phyloP scores from a whole-genome alignment of 2,797 vertebrate species.

The Diglossa cyanea region DNA sequence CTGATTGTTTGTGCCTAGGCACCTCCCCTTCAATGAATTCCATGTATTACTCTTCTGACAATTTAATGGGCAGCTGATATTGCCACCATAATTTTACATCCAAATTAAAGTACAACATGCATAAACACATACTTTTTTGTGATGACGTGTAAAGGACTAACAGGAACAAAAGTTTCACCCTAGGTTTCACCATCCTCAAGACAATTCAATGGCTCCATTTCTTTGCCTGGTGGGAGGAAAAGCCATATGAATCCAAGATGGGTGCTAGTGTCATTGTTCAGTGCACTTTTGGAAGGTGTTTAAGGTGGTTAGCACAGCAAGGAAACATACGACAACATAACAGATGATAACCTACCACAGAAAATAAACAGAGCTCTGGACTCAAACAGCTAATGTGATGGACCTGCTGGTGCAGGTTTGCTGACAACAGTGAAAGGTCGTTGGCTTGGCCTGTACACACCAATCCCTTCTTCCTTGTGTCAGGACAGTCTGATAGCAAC shows the following conservation, averaged over 20 bases:
- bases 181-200: neutral
- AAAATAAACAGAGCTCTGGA: neutral
- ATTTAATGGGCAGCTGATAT: neutral
- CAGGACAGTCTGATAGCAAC: neutral
- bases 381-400: neutral
- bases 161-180: neutral
- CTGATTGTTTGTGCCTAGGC: neutral
- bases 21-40: neutral
- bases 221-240: neutral
- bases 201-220: neutral
- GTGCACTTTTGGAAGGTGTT: neutral
- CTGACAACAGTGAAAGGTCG: neutral
- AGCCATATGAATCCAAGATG: accelerated
- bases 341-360: neutral
- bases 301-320: neutral
- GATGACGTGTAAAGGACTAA: neutral
- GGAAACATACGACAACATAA: neutral
- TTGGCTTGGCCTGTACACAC: neutral
- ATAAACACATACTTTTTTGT: neutral
- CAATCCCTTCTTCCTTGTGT: neutral
- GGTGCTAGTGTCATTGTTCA: neutral
- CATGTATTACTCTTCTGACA: neutral
- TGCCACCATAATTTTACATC: neutral
- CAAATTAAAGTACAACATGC: neutral
- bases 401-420: neutral